These are phyloP conservation scores for Cheilosia vulpina DNA, from an alignment of 2,888 invertebrate genomes.

Conservation along the genomic window DNA sequence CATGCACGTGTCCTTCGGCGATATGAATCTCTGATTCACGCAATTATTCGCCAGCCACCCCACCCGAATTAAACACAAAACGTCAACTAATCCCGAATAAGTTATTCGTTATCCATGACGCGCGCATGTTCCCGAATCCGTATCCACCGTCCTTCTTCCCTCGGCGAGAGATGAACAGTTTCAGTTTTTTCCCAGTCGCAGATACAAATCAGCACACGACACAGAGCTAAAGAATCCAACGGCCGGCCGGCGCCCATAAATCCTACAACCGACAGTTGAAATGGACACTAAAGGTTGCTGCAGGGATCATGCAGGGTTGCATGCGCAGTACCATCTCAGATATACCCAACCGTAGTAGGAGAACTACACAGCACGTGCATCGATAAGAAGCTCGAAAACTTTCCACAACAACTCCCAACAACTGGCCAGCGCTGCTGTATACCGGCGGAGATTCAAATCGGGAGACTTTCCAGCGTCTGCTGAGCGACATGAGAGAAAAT, in stretches of 20 bases:
- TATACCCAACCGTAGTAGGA: constrained; percentile 44
- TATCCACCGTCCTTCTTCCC: background rate
- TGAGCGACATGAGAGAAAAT: constrained; percentile 74
- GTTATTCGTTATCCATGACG: constrained; percentile 68
- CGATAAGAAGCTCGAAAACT: constrained; percentile 70
- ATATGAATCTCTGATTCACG: constrained; percentile 72
- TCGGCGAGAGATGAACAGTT: constrained; percentile 38
- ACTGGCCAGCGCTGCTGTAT: constrained; percentile 14
- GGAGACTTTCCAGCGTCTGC: constrained; percentile 69
- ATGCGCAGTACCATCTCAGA: constrained; percentile 71
- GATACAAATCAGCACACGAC: constrained; percentile 74
- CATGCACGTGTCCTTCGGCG: constrained; percentile 66
- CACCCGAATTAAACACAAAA: constrained; percentile 51
- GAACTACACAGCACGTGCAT: constrained; percentile 71
- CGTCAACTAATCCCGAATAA: constrained; percentile 65
- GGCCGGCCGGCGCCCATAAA: constrained; percentile 70
- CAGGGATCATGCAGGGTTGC: constrained; percentile 73
- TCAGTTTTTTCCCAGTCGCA: constrained; percentile 30
- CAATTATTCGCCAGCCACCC: constrained; percentile 71
- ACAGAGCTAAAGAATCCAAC: constrained; percentile 67
- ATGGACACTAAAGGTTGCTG: constrained; percentile 68
- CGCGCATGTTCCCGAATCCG: constrained; percentile 46
- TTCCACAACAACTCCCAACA: constrained; percentile 63
- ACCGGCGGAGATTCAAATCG: constrained; percentile 61
- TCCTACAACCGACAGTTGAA: constrained; percentile 68